Conservation (phyloP, 1,140 invertebrate species). For the Drosophila rhopaloa region DNA sequence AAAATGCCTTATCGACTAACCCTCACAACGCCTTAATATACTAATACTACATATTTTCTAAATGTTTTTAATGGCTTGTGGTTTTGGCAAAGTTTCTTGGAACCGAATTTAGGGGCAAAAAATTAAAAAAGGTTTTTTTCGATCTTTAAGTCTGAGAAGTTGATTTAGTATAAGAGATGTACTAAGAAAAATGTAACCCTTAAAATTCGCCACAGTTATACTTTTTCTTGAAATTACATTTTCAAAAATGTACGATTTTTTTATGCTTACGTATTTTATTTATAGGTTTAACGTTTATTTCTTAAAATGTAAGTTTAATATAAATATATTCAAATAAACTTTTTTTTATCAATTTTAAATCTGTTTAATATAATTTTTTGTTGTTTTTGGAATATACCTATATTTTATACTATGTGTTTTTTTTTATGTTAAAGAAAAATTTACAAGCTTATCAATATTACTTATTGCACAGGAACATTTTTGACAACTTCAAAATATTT, state of each 20-base stretch:
- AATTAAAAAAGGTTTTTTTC: not conserved
- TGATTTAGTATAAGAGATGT: not conserved
- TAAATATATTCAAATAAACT: too few relatives aligned
- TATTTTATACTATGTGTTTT: too few relatives aligned
- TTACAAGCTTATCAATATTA: too few relatives aligned
- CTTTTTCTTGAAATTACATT: not conserved
- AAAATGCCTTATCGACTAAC: conserved; percentile 36
- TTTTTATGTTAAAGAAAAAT: too few relatives aligned
- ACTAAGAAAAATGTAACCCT: not conserved
- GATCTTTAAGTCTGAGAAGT: not conserved
- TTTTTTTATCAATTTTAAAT: too few relatives aligned
- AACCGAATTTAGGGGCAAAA: conserved; percentile 16
- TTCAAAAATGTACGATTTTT: too few relatives aligned
- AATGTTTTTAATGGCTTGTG: conserved; percentile 47
- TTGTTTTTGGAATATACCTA: too few relatives aligned
- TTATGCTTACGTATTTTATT: too few relatives aligned
- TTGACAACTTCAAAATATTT: too few relatives aligned
- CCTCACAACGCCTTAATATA: conserved; percentile 29
- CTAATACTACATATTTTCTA: conserved; percentile 33
- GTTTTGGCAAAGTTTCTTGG: conserved; percentile 76
- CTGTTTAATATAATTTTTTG: not conserved
- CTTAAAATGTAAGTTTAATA: too few relatives aligned
- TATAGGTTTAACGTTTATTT: too few relatives aligned
- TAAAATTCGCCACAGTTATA: not conserved
- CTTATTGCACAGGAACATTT: too few relatives aligned